phyloP scores from a whole-genome alignment of 1,140 invertebrate species.

The Subanguina moxae region DNA sequence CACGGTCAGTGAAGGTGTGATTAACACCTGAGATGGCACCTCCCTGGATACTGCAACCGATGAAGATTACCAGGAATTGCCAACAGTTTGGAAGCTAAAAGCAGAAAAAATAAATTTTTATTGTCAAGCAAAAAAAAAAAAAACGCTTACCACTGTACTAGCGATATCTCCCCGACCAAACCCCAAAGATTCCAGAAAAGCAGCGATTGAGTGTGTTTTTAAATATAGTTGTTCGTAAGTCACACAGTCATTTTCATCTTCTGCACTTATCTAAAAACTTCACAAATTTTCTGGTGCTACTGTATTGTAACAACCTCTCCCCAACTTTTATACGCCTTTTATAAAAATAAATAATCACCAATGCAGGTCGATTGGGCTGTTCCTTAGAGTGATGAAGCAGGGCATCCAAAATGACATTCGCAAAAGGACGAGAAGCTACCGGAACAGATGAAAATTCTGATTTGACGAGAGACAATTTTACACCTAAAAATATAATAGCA shows the following conservation, averaged over 20 bases:
- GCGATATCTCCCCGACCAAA: constrained; percentile 63
- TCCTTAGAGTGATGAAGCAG: constrained; percentile 28
- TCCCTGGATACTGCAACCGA: constrained; percentile 60
- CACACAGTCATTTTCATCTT: constrained; percentile 27
- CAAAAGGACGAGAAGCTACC: constrained; percentile 27
- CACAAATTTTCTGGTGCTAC: no score
- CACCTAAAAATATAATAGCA: background rate
- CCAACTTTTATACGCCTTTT: no score
- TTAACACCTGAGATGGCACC: constrained; percentile 60
- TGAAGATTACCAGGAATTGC: constrained; percentile 35
- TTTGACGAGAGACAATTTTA: constrained; percentile 10
- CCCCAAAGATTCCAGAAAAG: constrained; percentile 59
- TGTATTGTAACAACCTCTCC: no score
- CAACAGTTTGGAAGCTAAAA: constrained; percentile 33
- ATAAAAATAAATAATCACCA: constrained; percentile 15
- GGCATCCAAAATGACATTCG: constrained; percentile 25
- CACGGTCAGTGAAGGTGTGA: constrained; percentile 38
- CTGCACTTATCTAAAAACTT: constrained; percentile 34
- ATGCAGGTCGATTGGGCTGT: constrained; percentile 24
- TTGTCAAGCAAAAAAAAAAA: background rate
- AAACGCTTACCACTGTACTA: background rate
- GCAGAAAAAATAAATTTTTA: background rate
- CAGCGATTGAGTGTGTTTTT: constrained; percentile 24
- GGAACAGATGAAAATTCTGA: constrained; percentile 36
- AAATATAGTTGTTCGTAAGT: constrained; percentile 23